Evolutionary conservation across 2,888 invertebrate genomes (phyloP).

Genomic region (Meiosimyza decipiens): DNA sequence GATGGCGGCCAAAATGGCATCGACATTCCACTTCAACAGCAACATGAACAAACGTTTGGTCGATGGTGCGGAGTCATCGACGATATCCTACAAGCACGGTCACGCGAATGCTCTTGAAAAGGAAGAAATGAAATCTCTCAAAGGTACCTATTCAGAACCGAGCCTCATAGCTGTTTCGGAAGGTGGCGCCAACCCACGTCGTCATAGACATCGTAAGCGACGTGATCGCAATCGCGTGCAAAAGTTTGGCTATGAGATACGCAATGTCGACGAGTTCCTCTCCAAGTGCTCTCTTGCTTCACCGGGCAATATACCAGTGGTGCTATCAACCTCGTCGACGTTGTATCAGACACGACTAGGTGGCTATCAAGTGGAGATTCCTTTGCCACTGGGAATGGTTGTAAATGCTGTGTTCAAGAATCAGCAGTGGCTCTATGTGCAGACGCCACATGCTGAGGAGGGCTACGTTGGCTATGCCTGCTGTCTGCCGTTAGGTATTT

Average conservation of each 20-base stretch:
- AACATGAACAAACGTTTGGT: slow-evolving; percentile 29
- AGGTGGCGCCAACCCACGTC: slow-evolving; percentile 53
- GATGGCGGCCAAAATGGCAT: slow-evolving; percentile 50
- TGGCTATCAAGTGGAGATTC: slow-evolving; percentile 76
- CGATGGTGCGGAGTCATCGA: slow-evolving; percentile 42
- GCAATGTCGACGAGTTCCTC: slow-evolving; percentile 82
- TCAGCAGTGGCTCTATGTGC: slow-evolving; percentile 85
- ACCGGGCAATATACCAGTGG: slow-evolving; percentile 88
- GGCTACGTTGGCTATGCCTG: slow-evolving; percentile 83
- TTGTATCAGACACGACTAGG: slow-evolving; percentile 80
- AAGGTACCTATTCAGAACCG: slow-evolving; percentile 65
- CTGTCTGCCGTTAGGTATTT: slow-evolving; percentile 81
- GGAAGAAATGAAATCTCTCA: slow-evolving; percentile 54
- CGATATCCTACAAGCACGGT: slow-evolving; percentile 33
- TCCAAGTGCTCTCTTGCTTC: slow-evolving; percentile 82
- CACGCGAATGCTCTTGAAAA: slow-evolving; percentile 42
- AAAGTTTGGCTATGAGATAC: slow-evolving; percentile 81
- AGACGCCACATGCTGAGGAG: slow-evolving; percentile 86
- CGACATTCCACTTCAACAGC: slow-evolving; percentile 23
- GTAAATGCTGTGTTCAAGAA: slow-evolving; percentile 89
- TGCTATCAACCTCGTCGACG: slow-evolving; percentile 79
- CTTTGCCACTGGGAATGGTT: slow-evolving; percentile 82
- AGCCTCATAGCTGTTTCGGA: slow-evolving; percentile 64
- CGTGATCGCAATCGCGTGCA: slow-evolving; percentile 62
- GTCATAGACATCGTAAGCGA: slow-evolving; percentile 64